Evolutionary conservation across 2,113 vertebrate genomes (phyloP), one percentile per base, ranked within the genome.

Genomic region (Lepisosteus oculatus): DNA sequence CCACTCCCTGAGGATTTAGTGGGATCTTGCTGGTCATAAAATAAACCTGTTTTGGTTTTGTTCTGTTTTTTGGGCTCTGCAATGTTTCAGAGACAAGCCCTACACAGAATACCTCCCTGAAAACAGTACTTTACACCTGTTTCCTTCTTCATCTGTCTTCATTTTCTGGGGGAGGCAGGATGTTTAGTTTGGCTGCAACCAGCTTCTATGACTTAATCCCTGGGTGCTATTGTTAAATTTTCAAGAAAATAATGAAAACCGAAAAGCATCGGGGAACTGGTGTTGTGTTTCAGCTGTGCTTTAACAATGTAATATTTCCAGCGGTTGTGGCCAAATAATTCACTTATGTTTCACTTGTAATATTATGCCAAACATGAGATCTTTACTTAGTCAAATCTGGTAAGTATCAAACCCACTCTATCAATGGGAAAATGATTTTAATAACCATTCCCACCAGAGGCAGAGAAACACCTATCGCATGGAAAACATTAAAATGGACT

Each of bases 301-400:
- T 89, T 87, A 87, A 86, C 84, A 84, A 76, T 77, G 80, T 78
- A 81, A 77, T 76, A 80, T 87, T 85, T 88, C 79, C 86, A 83
- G 84, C 78, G 72, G 55, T 79, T 75, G 73, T 81, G 79, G 85
- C 84, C 85, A 87, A 88, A 87, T 82, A 81, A 85, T 79, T 86
- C 81, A 77, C 80, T 85, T 76, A 81, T 88, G 87, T 86, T 89
- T 89, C 86, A 72, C 82, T 82, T 85, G 87, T 90, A 89, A 89
- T 77, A 78, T 86, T 85, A 88, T 69, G 84, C 87, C 88, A 91
- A 90, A 89, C 85, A 88, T 88, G 87, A 91, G 84, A 88, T 89
- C 86, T 87, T 90, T 86, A 84, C 83, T 89, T 85, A 88, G 88
- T 90, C 90, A 86, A 78, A 89, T 75, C 82, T 84, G 86, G 81